Base-by-base conservation (phyloP, 1,140 invertebrate genomes). In the Aphelinus atriplicis region DNA sequence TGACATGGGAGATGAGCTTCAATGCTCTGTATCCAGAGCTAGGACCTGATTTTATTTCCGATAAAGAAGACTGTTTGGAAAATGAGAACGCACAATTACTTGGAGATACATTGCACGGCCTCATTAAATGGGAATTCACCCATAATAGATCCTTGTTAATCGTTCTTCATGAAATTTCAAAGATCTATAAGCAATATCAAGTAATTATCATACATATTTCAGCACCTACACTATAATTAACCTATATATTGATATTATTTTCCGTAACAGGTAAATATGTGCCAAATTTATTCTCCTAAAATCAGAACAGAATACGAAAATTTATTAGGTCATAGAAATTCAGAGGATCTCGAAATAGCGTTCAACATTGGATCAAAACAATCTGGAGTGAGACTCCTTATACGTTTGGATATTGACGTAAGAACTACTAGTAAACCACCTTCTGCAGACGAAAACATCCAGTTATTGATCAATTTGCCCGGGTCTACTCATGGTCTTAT, bases 1-100 rank as follows among this genome's bases (percentile, higher is more conserved):
- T 71, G 2, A 7, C 7, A 46, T 71, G 48, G 50, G 60, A 71
- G 55, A 45, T 71, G 9, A 26, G 55, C 55, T 71, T 71, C 26
- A 71, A 71, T 63, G 42, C 69, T 3, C 7, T 71, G 5, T 63
- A 71, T 63, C 69, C 69, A 45, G 69, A 71, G 47, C 60, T 71
- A 9, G 69, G 58, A 55, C 69, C 69, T 46, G 69, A 71, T 47
- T 42, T 71, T 48, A 45, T 63, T 63, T 71, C 47, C 51, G 67
- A 70, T 26, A 51, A 62, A 2, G 58, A 62, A 62, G 58, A 63
- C n/a, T 62, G 6, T 42, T 71, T 71, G 7, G 50, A 53, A n/a
- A 46, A 46, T 53, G 48, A 63, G 2, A 63, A 53, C 63, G 9
- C 46, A 1, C 0, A 46, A 45, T 1, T 45, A 55, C 46, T 71